Evolutionary conservation across 2,113 vertebrate species (phyloP).

Genomic region (Taurulus bubalis): DNA sequence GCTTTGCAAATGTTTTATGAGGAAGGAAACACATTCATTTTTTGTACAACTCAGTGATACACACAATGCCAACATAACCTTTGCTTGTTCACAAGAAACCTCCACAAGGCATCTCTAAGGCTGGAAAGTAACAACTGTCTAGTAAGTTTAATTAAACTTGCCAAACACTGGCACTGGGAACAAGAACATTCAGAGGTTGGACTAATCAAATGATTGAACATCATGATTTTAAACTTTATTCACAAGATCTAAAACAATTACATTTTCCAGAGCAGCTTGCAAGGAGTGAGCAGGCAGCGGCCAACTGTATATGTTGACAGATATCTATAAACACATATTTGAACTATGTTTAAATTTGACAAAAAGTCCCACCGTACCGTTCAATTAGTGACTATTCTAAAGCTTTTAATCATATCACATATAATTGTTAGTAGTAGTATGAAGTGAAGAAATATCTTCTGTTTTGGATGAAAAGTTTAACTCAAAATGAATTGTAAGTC

Average conservation of each 20-base stretch:
- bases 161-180: slow-evolving; percentile 26
- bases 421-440: not conserved
- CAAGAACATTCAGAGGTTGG: slow-evolving; percentile 41
- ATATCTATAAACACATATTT: not conserved
- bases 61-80: not conserved
- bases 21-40: not conserved
- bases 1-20: not conserved
- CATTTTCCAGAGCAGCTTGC: slow-evolving; percentile 19
- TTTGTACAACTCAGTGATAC: not conserved
- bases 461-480: not conserved
- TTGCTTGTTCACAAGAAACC: not conserved
- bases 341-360: not conserved
- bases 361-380: not conserved
- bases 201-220: slow-evolving; percentile 47
- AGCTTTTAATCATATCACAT: not conserved
- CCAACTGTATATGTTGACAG: not conserved
- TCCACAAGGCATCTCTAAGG: not conserved
- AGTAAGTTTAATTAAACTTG: not conserved
- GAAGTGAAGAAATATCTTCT: not conserved
- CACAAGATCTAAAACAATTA: slow-evolving; percentile 40
- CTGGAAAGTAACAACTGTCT: not conserved
- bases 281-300: not conserved
- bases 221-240: slow-evolving; percentile 37
- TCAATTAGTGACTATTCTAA: not conserved
- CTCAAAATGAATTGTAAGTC: not conserved